Evolutionary conservation across 2,888 invertebrate species (phyloP), one percentile per base, ranked within the genome.

Genomic region (Scaptodrosophila latifasciaeformis): DNA sequence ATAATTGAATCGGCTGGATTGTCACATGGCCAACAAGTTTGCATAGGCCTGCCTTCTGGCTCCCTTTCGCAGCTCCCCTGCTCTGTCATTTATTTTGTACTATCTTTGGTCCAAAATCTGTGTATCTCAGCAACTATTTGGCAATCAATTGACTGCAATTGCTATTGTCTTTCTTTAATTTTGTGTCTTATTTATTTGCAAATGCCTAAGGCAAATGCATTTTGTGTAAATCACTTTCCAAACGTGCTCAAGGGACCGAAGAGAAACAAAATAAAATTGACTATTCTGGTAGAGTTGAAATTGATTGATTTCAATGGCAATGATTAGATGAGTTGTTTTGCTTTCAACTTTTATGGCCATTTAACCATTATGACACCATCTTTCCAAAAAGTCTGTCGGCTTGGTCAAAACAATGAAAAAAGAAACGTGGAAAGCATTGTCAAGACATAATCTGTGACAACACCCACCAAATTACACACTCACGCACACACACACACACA

Each of bases 141-240:
- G 13, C 17, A 37, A 37, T 31, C 12, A 3, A 21, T 17, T 40
- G n/a, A 1, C 37, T 37, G 31, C 37, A 3, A 6, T 37, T 37
- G 37, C 6, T 15, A 13, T 7, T 54, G 48, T 31, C 49, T 57
- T 55, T 49, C 39, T 46, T 67, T 44, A 40, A 65, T 34, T 62
- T 71, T 74, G 46, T 44, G 35, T 49, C 55, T 59, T 31, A 54
- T 48, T 50, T 59, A 50, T 64, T 42, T 50, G 58, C 45, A 39
- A 49, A 45, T 58, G 42, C 30, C 17, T 29, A 34, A 13, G 24
- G 4, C 24, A 3, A 5, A 7, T 3, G 7, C 24, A 24, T 3
- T 24, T 24, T 17, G 19, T 56, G 34, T 49, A 50, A 76, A 69
- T 3, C 76, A 72, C 77, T 72, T 71, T 78, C 78, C 58, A 78